Conservation (phyloP, 1,140 invertebrate species). For the Mactra quadrangularis region DNA sequence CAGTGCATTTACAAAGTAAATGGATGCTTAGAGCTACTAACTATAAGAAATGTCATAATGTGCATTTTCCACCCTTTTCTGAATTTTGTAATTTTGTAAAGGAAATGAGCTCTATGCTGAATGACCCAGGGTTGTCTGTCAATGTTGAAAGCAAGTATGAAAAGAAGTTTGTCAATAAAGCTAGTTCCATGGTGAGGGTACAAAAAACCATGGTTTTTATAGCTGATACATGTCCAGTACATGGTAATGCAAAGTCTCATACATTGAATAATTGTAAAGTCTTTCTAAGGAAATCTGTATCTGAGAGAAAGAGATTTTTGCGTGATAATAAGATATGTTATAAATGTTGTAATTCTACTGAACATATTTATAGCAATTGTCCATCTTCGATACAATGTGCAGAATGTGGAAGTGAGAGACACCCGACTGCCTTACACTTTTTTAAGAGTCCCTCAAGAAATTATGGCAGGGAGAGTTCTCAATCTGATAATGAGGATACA, state of each 20-base stretch:
- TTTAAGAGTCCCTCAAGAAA: background rate
- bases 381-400: conserved; percentile 1
- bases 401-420: conserved; percentile 31
- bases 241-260: background rate
- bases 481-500: background rate
- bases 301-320: background rate
- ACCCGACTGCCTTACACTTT: conserved; percentile 6
- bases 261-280: conserved; percentile 13
- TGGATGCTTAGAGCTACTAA: conserved; percentile 51
- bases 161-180: background rate
- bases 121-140: conserved; percentile 60
- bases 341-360: conserved; percentile 7
- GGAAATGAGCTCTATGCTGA: conserved; percentile 25
- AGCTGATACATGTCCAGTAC: background rate
- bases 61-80: conserved; percentile 54
- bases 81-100: conserved; percentile 55
- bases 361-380: conserved; percentile 29
- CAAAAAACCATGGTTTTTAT: background rate
- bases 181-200: background rate
- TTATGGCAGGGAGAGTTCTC: background rate
- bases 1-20: conserved; percentile 37
- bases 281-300: background rate
- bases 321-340: conserved; percentile 15
- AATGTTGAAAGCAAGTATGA: background rate
- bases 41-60: conserved; percentile 40